Base-by-base conservation (phyloP, 2,797 vertebrate species). In the Anabacerthia variegaticeps region DNA sequence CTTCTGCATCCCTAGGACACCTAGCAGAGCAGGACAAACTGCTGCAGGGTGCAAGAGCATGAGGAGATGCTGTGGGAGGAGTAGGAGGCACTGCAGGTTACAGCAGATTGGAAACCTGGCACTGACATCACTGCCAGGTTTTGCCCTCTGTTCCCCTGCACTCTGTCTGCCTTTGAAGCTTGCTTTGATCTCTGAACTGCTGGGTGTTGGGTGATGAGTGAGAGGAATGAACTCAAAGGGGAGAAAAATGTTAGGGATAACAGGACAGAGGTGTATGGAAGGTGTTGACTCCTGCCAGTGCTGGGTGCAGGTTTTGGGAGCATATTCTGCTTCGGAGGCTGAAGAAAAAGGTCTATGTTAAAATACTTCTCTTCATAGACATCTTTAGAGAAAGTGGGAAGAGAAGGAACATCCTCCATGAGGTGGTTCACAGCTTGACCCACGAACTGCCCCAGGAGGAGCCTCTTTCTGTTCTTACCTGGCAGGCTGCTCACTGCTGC, bases 391-490 rank as follows among this genome's bases (percentile, higher is more conserved):
- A 55, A 87, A 55, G n/a, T 11, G 20, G 43, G 48, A 8, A 44
- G 61, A 58, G n/a, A 37, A 72, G 30, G 54, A 48, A 15, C 13
- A 22, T 52, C 32, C 14, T 59, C 21, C 56, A 3, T 7, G 10
- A 17, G 6, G 6, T 56, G 34, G 19, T 36, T 63, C 27, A 65
- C 44, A 75, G 71, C 2, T 2, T 37, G 41, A 46, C 13, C 19
- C 16, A 0, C 1, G 2, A 12, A 7, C 15, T 69, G 41, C 5
- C 27, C 23, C 1, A 3, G 9, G n/a, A 44, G 5, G 14, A 62
- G 6, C 19, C 14, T 62, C 26, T 23, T 15, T n/a, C 14, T 69
- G 37, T 69, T 66, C 22, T 78, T 24, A 22, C 23, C 36, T 41
- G 59, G 4, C 22, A 36, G 30, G 37, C 56, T 81, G 37, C 69